phyloP scores from a whole-genome alignment of 2,888 invertebrate genomes.

The Escarpia spicata region DNA sequence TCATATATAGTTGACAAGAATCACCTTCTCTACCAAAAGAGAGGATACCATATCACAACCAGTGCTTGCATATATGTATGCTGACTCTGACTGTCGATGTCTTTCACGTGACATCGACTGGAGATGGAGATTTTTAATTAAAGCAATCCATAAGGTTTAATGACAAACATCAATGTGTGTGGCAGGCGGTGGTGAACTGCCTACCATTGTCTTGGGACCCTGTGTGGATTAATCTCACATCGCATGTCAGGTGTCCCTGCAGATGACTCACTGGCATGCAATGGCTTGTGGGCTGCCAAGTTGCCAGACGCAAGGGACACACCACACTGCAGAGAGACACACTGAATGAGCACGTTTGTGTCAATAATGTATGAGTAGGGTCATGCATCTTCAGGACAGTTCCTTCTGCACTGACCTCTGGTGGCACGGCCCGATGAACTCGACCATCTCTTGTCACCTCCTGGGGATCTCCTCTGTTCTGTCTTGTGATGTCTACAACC shows the following conservation, averaged over 20 bases:
- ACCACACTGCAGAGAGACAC: background rate
- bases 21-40: background rate
- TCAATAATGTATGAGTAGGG: conserved; percentile 16
- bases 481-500: background rate
- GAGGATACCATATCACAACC: background rate
- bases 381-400: background rate
- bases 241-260: conserved; percentile 11
- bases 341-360: conserved; percentile 16
- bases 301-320: background rate
- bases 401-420: conserved; percentile 9
- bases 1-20: background rate
- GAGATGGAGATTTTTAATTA: conserved; percentile 6
- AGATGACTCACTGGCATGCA: background rate
- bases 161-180: background rate
- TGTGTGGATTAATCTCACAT: background rate
- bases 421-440: background rate
- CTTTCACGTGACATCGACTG: background rate
- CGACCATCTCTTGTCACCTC: background rate
- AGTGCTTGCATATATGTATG: background rate
- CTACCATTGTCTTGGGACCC: conserved; percentile 3
- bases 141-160: conserved; percentile 7
- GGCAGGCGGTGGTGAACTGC: background rate
- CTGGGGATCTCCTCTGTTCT: background rate
- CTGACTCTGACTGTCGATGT: background rate
- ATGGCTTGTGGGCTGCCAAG: background rate